Conservation (phyloP, 1,140 invertebrate species). For the Rhizoglyphus robini region DNA sequence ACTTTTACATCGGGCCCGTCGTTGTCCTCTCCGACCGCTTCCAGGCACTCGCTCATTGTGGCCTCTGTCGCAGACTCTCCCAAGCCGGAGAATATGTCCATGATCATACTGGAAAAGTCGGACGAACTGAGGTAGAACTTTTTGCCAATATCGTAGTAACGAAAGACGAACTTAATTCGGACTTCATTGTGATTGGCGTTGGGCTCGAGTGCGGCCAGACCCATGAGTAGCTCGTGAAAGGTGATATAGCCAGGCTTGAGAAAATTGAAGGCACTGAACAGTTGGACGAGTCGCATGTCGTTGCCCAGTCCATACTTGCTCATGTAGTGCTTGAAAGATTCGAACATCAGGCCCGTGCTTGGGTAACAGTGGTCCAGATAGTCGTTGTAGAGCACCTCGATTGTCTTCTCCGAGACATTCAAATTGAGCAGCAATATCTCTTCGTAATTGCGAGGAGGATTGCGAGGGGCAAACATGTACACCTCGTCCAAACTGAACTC, state of each 20-base stretch:
- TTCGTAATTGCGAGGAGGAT: slow-evolving; percentile 18
- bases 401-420: slow-evolving; percentile 14
- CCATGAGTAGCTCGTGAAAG: slow-evolving; percentile 38
- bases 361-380: slow-evolving; percentile 23
- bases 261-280: slow-evolving; percentile 21
- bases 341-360: not conserved
- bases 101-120: not conserved
- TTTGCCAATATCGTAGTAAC: slow-evolving; percentile 39
- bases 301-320: slow-evolving; percentile 6
- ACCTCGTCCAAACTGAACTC: slow-evolving; percentile 18
- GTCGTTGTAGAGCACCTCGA: slow-evolving; percentile 17
- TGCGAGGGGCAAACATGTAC: slow-evolving; percentile 12
- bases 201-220: slow-evolving; percentile 42
- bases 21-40: not conserved
- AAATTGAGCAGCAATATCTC: slow-evolving; percentile 20
- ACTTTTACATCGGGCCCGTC: slow-evolving; percentile 25
- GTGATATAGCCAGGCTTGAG: slow-evolving; percentile 26
- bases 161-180: slow-evolving; percentile 43
- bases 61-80: not conserved
- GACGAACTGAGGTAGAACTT: slow-evolving; percentile 32
- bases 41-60: not conserved
- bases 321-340: slow-evolving; percentile 22
- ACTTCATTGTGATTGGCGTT: slow-evolving; percentile 37
- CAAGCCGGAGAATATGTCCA: not conserved
- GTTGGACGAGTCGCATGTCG: not conserved